Evolutionary conservation across 2,113 vertebrate genomes (phyloP), one percentile per base, ranked within the genome.

Genomic region (Zosterops japonicus): DNA sequence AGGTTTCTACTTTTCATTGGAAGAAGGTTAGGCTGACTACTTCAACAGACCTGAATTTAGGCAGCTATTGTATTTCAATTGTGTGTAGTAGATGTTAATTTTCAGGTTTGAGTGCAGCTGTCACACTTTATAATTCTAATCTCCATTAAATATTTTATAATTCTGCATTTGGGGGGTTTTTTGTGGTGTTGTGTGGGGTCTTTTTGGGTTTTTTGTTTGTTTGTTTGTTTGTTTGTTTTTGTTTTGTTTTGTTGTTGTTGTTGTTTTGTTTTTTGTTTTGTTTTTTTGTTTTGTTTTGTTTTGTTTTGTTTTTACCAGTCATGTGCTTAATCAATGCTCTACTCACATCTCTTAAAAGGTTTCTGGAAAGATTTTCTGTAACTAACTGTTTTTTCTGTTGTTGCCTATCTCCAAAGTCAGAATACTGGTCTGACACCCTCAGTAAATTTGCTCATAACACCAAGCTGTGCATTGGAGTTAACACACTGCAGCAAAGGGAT

Each of bases 401-500:
- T 12, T 90, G 16, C 3, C 33, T 19, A 60, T 31, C 41, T 69
- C 31, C 36, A 65, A 86, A 79, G 20, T 42, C 39, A 70, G 52
- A 65, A 75, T 6, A 47, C 12, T n/a, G 2, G 28, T 87, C 52
- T 89, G 44, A 59, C 7, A 39, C 52, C 39, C 12, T 39, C 12
- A 46, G 15, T 4, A 52, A 81, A 67, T 50, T 29, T 74, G 12
- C 33, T 0, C 0, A 23, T 36, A 7, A 19, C 60, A 59, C 18
- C 33, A 33, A 52, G 5, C 3, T 52, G 12, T 20, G 36, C 0
- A 1, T 15, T 21, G 36, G 23, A 59, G 11, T 24, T 12, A 15
- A 14, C 10, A 36, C 0, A 0, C 23, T n/a, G 46, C 15, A 52
- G 6, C 1, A 1, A 59, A 59, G 33, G 15, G 28, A 46, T 52